Evolutionary conservation across 2,888 invertebrate species (phyloP), one percentile per base, ranked within the genome.

Genomic region (Tenthredo distinguenda): DNA sequence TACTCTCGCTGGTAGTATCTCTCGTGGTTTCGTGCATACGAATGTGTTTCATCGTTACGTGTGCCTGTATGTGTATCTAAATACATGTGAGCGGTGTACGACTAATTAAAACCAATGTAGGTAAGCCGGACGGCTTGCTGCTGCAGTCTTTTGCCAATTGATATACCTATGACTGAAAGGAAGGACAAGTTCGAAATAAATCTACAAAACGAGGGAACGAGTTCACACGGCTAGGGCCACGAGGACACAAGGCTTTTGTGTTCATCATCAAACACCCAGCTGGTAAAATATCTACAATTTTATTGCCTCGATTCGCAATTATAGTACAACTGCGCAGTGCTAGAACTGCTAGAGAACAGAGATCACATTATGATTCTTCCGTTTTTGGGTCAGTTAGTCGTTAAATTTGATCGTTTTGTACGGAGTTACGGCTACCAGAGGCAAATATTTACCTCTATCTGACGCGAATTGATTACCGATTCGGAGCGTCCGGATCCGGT

Each of bases 81-180:
- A 26, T 26, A 62, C 62, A 26, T 62, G 12, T 62, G 26, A 47
- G 26, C 26, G n/a, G 47, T 47, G 21, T 76, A 79, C 86, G 86
- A 88, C 89, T 89, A 89, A 89, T 89, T 89, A 89, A 88, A 89
- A 88, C 88, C 87, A 88, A 89, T 89, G 87, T 85, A 88, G 62
- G 62, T 62, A 62, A 21, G 62, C 62, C 62, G 62, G 62, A 26
- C 47, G 26, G 26, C 40, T n/a, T 31, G 21, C 65, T 37, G 21
- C 76, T n/a, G 76, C 21, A 62, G 47, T 76, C 87, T 74, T 74
- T 72, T 71, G 84, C 55, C 87, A 88, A 88, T 89, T 89, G 87
- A 89, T 88, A 88, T 87, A 89, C n/a, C 31, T n/a, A 10, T 21
- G 26, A 6, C 21, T 12, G 15, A 87, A 87, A 85, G 87, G 86